phyloP scores from a whole-genome alignment of 2,888 invertebrate genomes.

The Drosophila koepferae region DNA sequence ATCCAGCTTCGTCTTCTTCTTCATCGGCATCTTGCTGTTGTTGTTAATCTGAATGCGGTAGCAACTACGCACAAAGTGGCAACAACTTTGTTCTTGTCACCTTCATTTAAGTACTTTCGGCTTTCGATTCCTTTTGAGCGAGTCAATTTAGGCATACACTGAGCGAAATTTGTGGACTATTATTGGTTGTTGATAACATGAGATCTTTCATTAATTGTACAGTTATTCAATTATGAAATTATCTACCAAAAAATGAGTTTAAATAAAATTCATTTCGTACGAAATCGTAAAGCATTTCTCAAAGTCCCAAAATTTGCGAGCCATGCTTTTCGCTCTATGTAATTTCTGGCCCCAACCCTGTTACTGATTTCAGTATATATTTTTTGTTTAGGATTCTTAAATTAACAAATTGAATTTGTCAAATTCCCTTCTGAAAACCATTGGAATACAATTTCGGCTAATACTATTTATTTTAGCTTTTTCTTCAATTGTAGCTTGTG shows the following conservation, averaged over 20 bases:
- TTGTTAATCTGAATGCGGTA: conserved; percentile 35
- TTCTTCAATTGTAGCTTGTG: conserved; percentile 4
- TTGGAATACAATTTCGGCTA: neutral
- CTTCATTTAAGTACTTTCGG: conserved; percentile 40
- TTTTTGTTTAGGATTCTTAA: neutral
- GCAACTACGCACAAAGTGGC: conserved; percentile 27
- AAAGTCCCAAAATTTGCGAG: no score
- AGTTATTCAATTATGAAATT: neutral
- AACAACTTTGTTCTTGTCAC: conserved; percentile 41
- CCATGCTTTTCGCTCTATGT: no score
- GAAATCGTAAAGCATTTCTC: no score
- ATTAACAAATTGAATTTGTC: no score
- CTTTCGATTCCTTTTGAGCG: conserved; percentile 27
- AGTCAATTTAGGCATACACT: neutral
- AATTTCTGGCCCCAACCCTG: no score
- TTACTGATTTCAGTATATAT: no score
- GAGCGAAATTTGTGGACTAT: neutral
- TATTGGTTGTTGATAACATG: neutral
- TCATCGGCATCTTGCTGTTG: conserved; percentile 2
- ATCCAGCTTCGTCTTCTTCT: neutral
- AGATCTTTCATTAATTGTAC: no score
- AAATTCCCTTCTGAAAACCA: neutral
- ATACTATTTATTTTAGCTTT: neutral
- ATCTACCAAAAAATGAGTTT: neutral
- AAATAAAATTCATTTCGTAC: no score